phyloP scores from a whole-genome alignment of 2,797 vertebrate species.

The Cottoperca gobio region DNA sequence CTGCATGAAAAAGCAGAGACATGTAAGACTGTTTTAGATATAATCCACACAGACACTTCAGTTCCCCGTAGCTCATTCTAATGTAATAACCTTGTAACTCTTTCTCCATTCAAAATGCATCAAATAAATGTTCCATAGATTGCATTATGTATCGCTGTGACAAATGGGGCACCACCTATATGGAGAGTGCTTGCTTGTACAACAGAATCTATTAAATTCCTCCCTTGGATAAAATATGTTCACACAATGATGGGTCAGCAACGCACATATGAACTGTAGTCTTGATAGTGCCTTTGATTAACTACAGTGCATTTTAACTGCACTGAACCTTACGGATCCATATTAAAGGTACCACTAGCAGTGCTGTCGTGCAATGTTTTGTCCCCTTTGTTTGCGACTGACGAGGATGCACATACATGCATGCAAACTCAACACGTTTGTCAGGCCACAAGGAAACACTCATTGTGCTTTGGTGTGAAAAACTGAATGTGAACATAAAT shows the following conservation, averaged over 20 bases:
- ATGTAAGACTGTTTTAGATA: neutral
- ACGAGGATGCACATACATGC: neutral
- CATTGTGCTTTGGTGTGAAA: conserved; percentile 10
- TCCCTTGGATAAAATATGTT: neutral
- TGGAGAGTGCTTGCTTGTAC: neutral
- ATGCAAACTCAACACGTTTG: neutral
- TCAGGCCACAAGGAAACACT: conserved; percentile 8
- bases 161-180: neutral
- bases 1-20: conserved; percentile 73
- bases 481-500: conserved; percentile 5
- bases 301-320: neutral
- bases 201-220: neutral
- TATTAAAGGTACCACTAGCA: neutral
- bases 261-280: neutral
- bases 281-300: neutral
- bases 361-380: neutral
- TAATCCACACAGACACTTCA: neutral
- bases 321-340: neutral
- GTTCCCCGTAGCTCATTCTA: conserved; percentile 15
- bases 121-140: conserved; percentile 11
- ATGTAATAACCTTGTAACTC: conserved; percentile 2
- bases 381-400: neutral
- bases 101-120: conserved; percentile 17
- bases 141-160: conserved; percentile 18
- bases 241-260: neutral